Percentiles rank a stretch among this genome's conserved stretches.
Evolutionary conservation across 2,113 vertebrate species (phyloP).

Genomic region (Monarcha castaneiventris): DNA sequence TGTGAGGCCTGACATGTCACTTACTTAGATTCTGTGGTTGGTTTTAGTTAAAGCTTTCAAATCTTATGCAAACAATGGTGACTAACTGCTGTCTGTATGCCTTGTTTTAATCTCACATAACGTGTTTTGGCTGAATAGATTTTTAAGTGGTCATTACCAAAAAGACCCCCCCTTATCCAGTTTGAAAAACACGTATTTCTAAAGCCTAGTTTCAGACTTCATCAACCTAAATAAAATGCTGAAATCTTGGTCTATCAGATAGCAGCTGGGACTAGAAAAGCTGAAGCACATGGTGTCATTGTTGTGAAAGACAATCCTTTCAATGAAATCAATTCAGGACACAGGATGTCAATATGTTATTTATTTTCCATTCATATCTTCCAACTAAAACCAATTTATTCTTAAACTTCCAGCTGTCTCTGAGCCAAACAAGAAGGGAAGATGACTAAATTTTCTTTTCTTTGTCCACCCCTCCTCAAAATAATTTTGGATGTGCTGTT

Average conservation of each 20-base stretch:
- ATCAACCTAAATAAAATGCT: neutral
- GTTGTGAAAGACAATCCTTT: neutral
- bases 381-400: neutral
- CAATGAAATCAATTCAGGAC: neutral
- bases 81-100: neutral
- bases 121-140: neutral
- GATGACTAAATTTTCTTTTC: neutral
- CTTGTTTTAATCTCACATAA: neutral
- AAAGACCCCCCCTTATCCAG: fast-evolving
- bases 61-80: neutral
- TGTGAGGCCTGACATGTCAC: neutral
- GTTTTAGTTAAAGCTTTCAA: neutral
- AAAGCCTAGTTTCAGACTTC: neutral
- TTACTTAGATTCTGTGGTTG: neutral
- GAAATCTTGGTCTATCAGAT: neutral
- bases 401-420: neutral
- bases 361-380: neutral
- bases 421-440: neutral
- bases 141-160: neutral
- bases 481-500: neutral
- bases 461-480: neutral
- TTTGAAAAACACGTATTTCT: neutral
- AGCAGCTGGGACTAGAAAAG: neutral
- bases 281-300: neutral
- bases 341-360: neutral